Evolutionary conservation across 1,140 invertebrate species (phyloP).

Genomic region (Stenopsyche tienmushanensis): DNA sequence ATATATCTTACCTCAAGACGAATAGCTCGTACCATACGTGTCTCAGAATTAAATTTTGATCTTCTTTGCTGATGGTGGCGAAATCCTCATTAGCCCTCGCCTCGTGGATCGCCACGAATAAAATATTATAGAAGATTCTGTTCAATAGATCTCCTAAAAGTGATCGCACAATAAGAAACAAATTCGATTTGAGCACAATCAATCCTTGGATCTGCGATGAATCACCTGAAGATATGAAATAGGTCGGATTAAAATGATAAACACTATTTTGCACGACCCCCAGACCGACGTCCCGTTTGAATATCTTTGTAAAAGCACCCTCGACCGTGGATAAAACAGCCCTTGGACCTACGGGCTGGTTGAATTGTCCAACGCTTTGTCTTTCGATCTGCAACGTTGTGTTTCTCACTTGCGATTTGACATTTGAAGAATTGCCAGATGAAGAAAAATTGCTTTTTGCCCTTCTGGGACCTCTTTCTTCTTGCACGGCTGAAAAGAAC

Average conservation of each 20-base stretch:
- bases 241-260: slow-evolving; percentile 25
- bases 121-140: slow-evolving; percentile 56
- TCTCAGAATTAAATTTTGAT: slow-evolving; percentile 59
- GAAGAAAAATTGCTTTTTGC: slow-evolving; percentile 45
- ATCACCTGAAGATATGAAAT: slow-evolving; percentile 30
- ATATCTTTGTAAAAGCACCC: slow-evolving; percentile 44
- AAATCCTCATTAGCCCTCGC: slow-evolving; percentile 59
- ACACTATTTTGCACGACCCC: neutral
- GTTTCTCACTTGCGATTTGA: neutral
- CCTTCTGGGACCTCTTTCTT: slow-evolving; percentile 73
- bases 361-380: neutral
- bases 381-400: neutral
- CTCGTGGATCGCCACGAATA: slow-evolving; percentile 56
- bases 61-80: slow-evolving; percentile 47
- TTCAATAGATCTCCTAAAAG: slow-evolving; percentile 30
- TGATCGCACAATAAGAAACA: neutral
- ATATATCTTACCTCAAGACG: slow-evolving; percentile 51
- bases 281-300: slow-evolving; percentile 36
- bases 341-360: slow-evolving; percentile 29
- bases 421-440: neutral
- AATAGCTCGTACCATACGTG: slow-evolving; percentile 63
- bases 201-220: slow-evolving; percentile 50
- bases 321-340: slow-evolving; percentile 25
- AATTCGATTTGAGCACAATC: neutral
- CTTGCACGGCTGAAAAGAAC: slow-evolving; percentile 67